These are phyloP conservation scores for Marmota monax DNA, from an alignment of 2,113 vertebrate genomes.

Conservation along the genomic window DNA sequence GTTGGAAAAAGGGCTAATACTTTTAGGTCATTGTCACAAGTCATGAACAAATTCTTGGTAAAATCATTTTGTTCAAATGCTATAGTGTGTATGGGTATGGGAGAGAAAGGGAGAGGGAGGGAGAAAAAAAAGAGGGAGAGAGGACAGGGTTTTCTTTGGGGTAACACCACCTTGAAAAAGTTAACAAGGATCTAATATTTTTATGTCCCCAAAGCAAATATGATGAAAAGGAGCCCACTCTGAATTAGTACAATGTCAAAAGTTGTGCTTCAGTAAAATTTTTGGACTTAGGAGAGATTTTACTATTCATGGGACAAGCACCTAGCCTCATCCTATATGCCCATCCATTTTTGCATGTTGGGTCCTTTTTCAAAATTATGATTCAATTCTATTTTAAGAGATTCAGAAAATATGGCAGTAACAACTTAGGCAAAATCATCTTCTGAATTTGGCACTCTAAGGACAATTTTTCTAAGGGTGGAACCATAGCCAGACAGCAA, in stretches of 20 bases:
- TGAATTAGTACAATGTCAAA: not conserved
- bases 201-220: not conserved
- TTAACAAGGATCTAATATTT: not conserved
- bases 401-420: conserved; percentile 71
- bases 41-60: not conserved
- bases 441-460: conserved; percentile 70
- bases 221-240: not conserved
- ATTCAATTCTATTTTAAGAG: conserved; percentile 78
- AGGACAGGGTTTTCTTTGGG: not conserved
- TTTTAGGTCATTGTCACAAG: not conserved
- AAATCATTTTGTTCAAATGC: not conserved
- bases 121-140: too few relatives aligned
- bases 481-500: conserved; percentile 74
- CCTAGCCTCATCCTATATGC: conserved; percentile 22
- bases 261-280: not conserved
- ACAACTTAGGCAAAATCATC: conserved; percentile 69
- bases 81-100: not conserved
- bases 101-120: accelerated
- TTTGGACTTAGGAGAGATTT: conserved; percentile 45
- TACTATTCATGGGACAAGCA: conserved; percentile 61
- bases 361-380: conserved; percentile 67
- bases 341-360: conserved; percentile 70
- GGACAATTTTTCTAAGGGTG: conserved; percentile 60
- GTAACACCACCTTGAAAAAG: not conserved
- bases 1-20: not conserved